phyloP scores from a whole-genome alignment of 2,113 vertebrate genomes.

The Cranoglanis bouderius region DNA sequence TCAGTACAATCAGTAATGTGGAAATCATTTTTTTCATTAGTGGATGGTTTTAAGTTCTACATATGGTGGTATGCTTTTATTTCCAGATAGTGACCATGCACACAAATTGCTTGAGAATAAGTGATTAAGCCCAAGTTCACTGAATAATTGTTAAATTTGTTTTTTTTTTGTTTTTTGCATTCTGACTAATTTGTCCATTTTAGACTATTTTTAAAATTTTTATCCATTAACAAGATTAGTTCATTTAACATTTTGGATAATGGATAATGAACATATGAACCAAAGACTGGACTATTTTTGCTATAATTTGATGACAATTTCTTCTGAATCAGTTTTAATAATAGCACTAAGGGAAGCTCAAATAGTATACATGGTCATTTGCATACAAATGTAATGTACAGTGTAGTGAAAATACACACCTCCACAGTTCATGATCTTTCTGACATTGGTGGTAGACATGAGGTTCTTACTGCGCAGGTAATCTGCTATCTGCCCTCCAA shows the following conservation, averaged over 20 bases:
- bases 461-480: slow-evolving; percentile 90
- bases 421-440: slow-evolving; percentile 99
- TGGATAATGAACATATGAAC: neutral
- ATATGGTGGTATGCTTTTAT: neutral
- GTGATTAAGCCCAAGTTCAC: neutral
- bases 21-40: neutral
- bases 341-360: neutral
- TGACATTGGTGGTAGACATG: slow-evolving; percentile 92
- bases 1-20: neutral
- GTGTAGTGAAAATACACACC: slow-evolving; percentile 73
- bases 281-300: neutral
- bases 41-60: neutral
- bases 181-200: neutral
- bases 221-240: neutral
- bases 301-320: neutral
- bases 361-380: neutral
- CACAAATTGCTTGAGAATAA: neutral
- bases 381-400: neutral
- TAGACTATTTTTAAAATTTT: too few species aligned
- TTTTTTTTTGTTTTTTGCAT: neutral
- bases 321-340: neutral
- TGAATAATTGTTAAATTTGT: neutral
- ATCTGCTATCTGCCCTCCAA: slow-evolving; percentile 96
- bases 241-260: neutral
- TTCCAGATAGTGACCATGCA: neutral